Evolutionary conservation across 1,140 invertebrate genomes (phyloP).

Genomic region (Drosophila oshimai): DNA sequence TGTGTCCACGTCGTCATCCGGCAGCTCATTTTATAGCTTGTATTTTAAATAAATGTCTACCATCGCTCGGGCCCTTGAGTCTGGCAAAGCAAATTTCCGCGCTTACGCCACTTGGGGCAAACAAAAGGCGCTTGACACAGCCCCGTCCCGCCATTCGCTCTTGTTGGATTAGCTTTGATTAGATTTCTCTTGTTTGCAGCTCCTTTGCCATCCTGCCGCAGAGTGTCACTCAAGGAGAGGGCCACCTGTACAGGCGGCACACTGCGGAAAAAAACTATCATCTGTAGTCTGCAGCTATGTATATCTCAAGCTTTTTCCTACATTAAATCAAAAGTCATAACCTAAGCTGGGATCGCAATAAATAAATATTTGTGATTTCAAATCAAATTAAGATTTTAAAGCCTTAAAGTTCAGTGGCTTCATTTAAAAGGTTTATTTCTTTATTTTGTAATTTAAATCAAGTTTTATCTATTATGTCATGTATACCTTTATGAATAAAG

Average conservation of each 20-base stretch:
- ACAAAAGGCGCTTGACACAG: constrained; percentile 75
- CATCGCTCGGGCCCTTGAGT: constrained; percentile 11
- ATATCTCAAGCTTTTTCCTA: not conserved
- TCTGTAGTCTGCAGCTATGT: not conserved
- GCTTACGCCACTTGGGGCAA: constrained; percentile 73
- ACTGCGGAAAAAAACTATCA: not conserved
- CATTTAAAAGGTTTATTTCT: too few species aligned
- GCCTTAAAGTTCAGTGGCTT: too few species aligned
- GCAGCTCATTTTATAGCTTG: constrained; percentile 79
- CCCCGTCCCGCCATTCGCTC: constrained; percentile 65
- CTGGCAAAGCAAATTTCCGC: constrained; percentile 67
- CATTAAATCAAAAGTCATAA: not conserved
- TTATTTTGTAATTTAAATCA: too few species aligned
- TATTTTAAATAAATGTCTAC: constrained; percentile 76
- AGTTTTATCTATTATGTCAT: not conserved
- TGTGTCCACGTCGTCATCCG: constrained; percentile 30
- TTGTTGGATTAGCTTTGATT: constrained; percentile 82
- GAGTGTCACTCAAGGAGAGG: constrained; percentile 54
- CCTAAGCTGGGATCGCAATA: too few species aligned
- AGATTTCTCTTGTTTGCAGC: constrained; percentile 68
- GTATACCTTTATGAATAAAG: too few species aligned
- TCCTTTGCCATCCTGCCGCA: constrained; percentile 28
- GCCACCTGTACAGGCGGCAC: constrained; percentile 7
- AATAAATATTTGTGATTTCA: too few species aligned
- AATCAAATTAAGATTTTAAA: too few species aligned